Conservation (phyloP, 1,140 invertebrate genomes). For the Drosophila kepulauana region DNA sequence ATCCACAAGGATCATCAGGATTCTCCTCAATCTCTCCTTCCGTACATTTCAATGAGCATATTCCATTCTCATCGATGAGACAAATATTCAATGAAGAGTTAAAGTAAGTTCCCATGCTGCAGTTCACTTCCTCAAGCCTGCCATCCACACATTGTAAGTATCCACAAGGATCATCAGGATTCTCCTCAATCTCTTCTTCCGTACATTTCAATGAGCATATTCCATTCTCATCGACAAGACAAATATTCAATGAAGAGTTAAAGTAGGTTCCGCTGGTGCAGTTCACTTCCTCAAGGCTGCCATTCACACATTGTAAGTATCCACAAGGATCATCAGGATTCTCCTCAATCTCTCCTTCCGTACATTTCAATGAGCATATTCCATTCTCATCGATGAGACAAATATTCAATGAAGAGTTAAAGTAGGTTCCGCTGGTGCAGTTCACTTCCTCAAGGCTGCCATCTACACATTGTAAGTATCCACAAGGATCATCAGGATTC, state of each 20-base stretch:
- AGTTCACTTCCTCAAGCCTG: constrained; percentile 9
- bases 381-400: too few relatives aligned
- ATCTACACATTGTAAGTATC: constrained; percentile 37
- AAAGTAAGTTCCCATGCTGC: constrained; percentile 27
- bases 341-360: constrained; percentile 6
- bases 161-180: constrained; percentile 46
- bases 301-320: constrained; percentile 22
- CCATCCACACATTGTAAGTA: constrained; percentile 42
- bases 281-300: constrained; percentile 7
- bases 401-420: too few relatives aligned
- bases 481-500: constrained; percentile 37
- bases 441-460: background rate
- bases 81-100: constrained; percentile 22
- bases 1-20: constrained; percentile 45
- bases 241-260: constrained; percentile 20
- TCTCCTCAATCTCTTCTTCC: constrained; percentile 22
- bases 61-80: constrained; percentile 23
- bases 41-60: constrained; percentile 6
- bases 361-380: background rate
- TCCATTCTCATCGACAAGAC: constrained; percentile 28
- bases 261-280: constrained; percentile 37
- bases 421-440: too few relatives aligned
- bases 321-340: constrained; percentile 11
- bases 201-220: constrained; percentile 12
- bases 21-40: constrained; percentile 30